Percentiles rank a stretch among this genome's conserved stretches.
Evolutionary conservation across 2,888 invertebrate species (phyloP).

Genomic region (Tyria jacobaeae): DNA sequence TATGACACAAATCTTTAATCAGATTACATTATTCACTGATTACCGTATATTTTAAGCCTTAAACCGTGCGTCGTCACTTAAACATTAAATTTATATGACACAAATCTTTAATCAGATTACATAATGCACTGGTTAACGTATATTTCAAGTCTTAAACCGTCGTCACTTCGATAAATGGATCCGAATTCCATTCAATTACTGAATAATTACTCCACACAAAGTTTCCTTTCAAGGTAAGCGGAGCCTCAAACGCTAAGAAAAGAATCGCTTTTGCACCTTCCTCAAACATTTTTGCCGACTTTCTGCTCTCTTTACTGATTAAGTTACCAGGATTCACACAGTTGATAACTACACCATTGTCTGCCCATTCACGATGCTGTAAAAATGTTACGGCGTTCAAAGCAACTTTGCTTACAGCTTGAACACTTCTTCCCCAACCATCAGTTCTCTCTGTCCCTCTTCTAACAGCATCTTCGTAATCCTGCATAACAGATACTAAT

Average conservation of each 20-base stretch:
- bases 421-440: constrained; percentile 89
- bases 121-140: constrained; percentile 9
- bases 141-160: constrained; percentile 62
- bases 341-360: constrained; percentile 73
- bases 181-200: constrained; percentile 80
- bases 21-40: no score
- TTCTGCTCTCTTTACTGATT: constrained; percentile 68
- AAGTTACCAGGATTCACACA: constrained; percentile 80
- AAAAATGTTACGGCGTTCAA: constrained; percentile 89
- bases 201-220: constrained; percentile 84
- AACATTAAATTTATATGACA: constrained; percentile 12
- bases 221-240: constrained; percentile 77
- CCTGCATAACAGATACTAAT: constrained; percentile 87
- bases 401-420: constrained; percentile 91
- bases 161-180: constrained; percentile 79
- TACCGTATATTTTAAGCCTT: no score
- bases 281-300: constrained; percentile 72
- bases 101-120: constrained; percentile 10
- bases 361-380: constrained; percentile 87
- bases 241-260: constrained; percentile 78
- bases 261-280: constrained; percentile 80
- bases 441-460: constrained; percentile 77
- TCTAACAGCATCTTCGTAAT: constrained; percentile 88
- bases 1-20: no score
- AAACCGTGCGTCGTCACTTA: no score